These are phyloP conservation scores for Polydrusus cervinus DNA, from an alignment of 2,888 invertebrate genomes.

Conservation along the genomic window DNA sequence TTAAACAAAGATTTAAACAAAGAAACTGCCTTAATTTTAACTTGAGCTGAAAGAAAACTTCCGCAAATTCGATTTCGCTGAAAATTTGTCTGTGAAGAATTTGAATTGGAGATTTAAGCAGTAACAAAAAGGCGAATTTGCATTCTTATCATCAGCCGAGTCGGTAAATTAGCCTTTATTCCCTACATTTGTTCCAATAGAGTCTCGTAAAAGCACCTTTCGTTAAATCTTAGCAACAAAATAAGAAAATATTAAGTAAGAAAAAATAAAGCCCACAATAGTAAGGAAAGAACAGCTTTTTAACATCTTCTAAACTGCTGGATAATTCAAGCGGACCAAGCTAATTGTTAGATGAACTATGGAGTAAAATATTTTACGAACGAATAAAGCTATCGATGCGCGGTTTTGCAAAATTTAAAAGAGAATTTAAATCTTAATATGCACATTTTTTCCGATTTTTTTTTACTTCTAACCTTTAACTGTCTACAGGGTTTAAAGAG, in stretches of 20 bases:
- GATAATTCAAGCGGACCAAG: too few species aligned
- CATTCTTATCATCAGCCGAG: slow-evolving; percentile 41
- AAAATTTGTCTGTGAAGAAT: slow-evolving; percentile 38
- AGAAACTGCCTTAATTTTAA: slow-evolving; percentile 26
- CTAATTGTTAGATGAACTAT: too few species aligned
- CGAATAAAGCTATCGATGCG: too few species aligned
- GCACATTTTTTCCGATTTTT: too few species aligned
- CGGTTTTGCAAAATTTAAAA: too few species aligned
- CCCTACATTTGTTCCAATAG: slow-evolving; percentile 33
- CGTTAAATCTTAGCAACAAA: neutral
- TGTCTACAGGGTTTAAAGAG: too few species aligned
- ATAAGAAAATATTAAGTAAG: neutral
- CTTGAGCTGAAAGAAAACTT: slow-evolving; percentile 29
- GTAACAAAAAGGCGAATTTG: slow-evolving; percentile 39
- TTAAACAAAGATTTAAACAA: slow-evolving; percentile 29
- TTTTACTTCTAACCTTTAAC: too few species aligned
- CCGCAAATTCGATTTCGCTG: slow-evolving; percentile 34
- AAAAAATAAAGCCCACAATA: neutral
- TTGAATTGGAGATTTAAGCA: slow-evolving; percentile 43
- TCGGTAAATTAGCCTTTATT: slow-evolving; percentile 43
- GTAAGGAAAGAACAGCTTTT: too few species aligned
- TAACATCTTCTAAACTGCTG: too few species aligned
- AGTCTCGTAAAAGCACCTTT: slow-evolving; percentile 6
- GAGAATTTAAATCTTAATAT: too few species aligned
- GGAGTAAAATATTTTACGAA: too few species aligned